Percentiles rank a stretch among this genome's conserved stretches.
phyloP scores from a whole-genome alignment of 2,888 invertebrate species.

The Lymantria dispar region DNA sequence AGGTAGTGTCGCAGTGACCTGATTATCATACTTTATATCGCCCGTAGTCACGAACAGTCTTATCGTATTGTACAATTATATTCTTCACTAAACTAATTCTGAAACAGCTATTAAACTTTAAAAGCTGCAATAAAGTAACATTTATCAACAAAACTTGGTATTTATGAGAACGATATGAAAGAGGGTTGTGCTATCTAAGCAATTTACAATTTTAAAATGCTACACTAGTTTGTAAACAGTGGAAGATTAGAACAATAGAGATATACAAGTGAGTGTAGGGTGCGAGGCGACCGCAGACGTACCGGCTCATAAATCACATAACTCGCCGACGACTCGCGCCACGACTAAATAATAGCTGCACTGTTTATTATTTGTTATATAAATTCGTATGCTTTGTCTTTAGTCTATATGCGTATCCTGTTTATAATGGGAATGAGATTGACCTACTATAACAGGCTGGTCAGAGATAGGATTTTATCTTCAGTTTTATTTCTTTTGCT shows the following conservation, averaged over 20 bases:
- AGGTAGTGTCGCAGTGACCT: conserved; percentile 7
- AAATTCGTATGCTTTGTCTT: no score
- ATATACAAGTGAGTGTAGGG: conserved; percentile 21
- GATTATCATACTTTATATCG: conserved; percentile 11
- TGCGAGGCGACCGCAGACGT: background rate
- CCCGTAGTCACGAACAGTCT: conserved; percentile 19
- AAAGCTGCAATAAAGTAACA: conserved; percentile 23
- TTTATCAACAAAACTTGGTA: conserved; percentile 28
- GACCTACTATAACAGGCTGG: no score
- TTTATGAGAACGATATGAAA: conserved; percentile 21
- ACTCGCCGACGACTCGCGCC: conserved; percentile 15
- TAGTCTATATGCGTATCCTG: no score
- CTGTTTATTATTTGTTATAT: no score
- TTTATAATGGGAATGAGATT: no score
- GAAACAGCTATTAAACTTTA: conserved; percentile 21
- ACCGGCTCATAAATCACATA: background rate
- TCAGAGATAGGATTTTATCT: no score
- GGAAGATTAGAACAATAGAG: conserved; percentile 36
- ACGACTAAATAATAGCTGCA: conserved; percentile 11
- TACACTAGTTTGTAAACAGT: conserved; percentile 35
- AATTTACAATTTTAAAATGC: conserved; percentile 30
- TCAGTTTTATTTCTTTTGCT: no score
- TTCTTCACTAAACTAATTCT: conserved; percentile 10
- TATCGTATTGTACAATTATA: conserved; percentile 9
- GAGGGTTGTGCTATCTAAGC: conserved; percentile 18